Base-by-base conservation (phyloP, 1,140 invertebrate genomes). In the Drosophila ironensis region DNA sequence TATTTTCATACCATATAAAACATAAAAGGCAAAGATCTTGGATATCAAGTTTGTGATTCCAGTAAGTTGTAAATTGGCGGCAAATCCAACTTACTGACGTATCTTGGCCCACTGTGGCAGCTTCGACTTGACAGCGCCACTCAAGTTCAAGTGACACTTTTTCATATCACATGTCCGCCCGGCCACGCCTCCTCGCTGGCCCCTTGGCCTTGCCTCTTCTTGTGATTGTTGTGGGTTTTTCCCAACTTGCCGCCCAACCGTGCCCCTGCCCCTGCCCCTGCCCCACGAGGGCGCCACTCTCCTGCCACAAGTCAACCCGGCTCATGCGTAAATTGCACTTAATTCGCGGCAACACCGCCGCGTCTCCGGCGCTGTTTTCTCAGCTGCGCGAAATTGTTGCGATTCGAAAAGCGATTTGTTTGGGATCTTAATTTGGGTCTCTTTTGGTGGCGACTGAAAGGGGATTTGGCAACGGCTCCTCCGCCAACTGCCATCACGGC, bases 141-240 rank as follows among this genome's bases (percentile, higher is more conserved):
- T 82, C 78, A 82, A 82, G 77, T 82, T 82, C 77, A 82, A 82
- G 73, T 78, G 77, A 82, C 73, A 81, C 63, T 73, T 82, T 70
- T 73, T 50, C 69, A 84, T 73, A 82, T 82, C 77, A 60, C 78
- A 82, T 82, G 73, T 81, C 77, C 68, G 37, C 27, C 8, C 30
- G 14, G 35, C 16, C 35, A 44, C 51, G 45, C 46, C 28, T 33
- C 20, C 11, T 16, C 19, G 19, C 22, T 20, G 1, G 1, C 16
- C 12, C 11, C n/a, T 6, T 7, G 16, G 5, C 37, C 20, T 2
- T 7, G 7, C 4, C 9, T 27, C 19, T 25, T 52, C n/a, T n/a
- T n/a, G n/a, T n/a, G n/a, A n/a, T n/a, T n/a, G n/a, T 51, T 47
- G 42, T 69, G 45, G 5, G 33, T 71, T 54, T 44, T 69, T 57